phyloP scores from a whole-genome alignment of 2,888 invertebrate genomes.

The Mongoloraphidia duomilia region DNA sequence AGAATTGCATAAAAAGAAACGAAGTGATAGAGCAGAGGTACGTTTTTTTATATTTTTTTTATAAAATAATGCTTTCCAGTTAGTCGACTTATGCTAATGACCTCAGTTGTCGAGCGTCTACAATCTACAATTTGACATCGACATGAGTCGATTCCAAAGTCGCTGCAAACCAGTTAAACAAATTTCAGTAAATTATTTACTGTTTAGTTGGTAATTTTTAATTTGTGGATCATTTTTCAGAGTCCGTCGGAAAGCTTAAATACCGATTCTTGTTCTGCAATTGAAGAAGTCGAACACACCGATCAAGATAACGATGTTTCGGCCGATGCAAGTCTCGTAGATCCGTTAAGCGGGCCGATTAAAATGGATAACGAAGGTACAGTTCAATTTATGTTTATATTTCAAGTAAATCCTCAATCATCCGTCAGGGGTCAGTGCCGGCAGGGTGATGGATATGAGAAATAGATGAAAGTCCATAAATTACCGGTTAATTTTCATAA shows the following conservation, averaged over 20 bases:
- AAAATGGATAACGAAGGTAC: conserved; percentile 1
- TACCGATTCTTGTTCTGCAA: conserved; percentile 71
- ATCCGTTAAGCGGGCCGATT: conserved; percentile 5
- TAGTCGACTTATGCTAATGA: neutral
- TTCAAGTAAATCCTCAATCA: neutral
- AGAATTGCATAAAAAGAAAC: conserved; percentile 35
- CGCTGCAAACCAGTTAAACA: too few species aligned
- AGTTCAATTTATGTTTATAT: too few species aligned
- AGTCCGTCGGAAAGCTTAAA: conserved; percentile 76
- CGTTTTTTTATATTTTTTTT: neutral
- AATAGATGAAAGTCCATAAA: too few species aligned
- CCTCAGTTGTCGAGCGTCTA: too few species aligned
- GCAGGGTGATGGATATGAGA: too few species aligned
- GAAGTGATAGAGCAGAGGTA: conserved; percentile 27
- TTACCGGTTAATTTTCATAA: too few species aligned
- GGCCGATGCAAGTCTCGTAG: conserved; percentile 28
- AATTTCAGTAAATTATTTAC: neutral
- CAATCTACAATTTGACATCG: too few species aligned
- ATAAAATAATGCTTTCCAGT: neutral
- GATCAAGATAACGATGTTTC: conserved; percentile 26
- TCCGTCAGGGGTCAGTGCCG: neutral
- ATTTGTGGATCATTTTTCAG: conserved; percentile 25
- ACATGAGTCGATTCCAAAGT: too few species aligned
- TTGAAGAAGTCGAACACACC: conserved; percentile 42
- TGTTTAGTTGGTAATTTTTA: neutral